A percentile compares a stretch with the other conserved stretches of the same genome.
Conservation (phyloP, 2,888 invertebrate species). For the Dynastes maya region DNA sequence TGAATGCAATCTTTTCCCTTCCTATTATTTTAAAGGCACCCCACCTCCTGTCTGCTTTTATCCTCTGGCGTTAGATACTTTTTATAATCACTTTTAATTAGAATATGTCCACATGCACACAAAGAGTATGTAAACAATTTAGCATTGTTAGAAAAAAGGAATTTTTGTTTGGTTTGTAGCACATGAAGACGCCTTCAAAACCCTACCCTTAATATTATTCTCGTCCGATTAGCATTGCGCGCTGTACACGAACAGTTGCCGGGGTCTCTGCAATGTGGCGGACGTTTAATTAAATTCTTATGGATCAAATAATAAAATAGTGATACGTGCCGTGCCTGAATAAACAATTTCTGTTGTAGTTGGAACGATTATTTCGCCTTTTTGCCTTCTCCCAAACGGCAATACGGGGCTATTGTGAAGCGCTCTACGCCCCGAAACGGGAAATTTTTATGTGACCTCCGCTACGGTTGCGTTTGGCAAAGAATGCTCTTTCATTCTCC, state of each 20-base stretch:
- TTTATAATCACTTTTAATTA: background rate
- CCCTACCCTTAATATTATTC: constrained; percentile 48
- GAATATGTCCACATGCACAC: background rate
- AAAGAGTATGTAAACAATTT: background rate
- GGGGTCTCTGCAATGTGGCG: background rate
- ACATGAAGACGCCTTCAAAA: background rate
- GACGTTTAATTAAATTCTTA: constrained; percentile 60
- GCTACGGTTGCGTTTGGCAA: too few relatives aligned
- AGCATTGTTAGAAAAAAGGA: background rate
- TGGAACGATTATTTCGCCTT: too few relatives aligned
- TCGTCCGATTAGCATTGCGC: constrained; percentile 57
- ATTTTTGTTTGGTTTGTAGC: background rate
- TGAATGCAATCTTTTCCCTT: too few relatives aligned
- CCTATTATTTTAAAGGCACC: too few relatives aligned
- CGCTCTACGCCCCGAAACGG: too few relatives aligned
- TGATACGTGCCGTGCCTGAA: constrained; percentile 53
- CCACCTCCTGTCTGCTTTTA: too few relatives aligned
- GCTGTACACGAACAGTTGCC: constrained; percentile 22
- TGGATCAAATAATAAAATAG: constrained; percentile 59
- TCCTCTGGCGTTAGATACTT: too few relatives aligned
- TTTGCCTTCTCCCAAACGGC: too few relatives aligned
- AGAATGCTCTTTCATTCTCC: too few relatives aligned
- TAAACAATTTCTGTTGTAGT: constrained; percentile 42
- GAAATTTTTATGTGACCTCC: too few relatives aligned
- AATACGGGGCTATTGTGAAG: too few relatives aligned